Conservation (phyloP, 2,797 vertebrate genomes). For the Hypotaenidia okinawae region DNA sequence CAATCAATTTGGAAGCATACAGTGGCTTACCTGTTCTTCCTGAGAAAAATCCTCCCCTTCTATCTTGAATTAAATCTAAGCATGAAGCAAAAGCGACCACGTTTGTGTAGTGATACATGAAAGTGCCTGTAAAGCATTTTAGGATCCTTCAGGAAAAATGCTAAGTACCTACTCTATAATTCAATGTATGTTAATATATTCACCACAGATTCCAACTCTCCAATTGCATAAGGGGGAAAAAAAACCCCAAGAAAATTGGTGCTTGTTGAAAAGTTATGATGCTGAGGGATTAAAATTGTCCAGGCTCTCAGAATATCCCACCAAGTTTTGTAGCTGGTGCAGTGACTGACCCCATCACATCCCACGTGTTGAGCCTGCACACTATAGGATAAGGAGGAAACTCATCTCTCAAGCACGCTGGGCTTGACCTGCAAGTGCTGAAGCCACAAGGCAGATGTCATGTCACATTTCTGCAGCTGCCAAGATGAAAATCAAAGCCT, state of each 20-base stretch:
- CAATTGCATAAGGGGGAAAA: background rate
- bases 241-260: background rate
- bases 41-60: background rate
- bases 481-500: background rate
- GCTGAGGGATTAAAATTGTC: background rate
- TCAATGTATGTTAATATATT: conserved; percentile 29
- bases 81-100: background rate
- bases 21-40: background rate
- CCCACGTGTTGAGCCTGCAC: background rate
- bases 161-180: conserved; percentile 36
- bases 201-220: background rate
- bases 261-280: background rate
- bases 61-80: background rate
- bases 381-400: rapidly evolving
- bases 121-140: conserved; percentile 7
- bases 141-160: conserved; percentile 54
- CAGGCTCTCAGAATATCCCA: background rate
- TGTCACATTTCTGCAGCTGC: background rate
- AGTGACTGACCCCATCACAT: background rate
- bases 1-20: background rate
- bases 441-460: background rate
- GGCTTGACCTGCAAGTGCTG: background rate
- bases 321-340: background rate
- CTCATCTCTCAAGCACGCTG: rapidly evolving
- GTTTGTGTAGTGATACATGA: background rate